phyloP scores from a whole-genome alignment of 1,140 invertebrate species.

The Uloborus diversus region DNA sequence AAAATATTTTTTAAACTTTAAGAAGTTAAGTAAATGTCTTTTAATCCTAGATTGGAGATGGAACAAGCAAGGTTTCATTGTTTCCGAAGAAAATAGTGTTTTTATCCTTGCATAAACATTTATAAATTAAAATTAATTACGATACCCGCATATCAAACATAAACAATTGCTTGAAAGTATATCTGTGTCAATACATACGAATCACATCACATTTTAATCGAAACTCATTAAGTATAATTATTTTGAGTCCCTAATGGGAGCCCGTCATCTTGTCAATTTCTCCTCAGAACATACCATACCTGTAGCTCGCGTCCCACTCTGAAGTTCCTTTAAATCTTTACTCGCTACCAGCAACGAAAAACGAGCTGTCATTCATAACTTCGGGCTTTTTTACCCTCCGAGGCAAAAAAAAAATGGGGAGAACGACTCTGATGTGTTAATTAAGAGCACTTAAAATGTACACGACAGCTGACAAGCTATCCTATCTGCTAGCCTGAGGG shows the following conservation, averaged over 20 bases:
- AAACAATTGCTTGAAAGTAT: no score
- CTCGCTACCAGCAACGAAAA: slow-evolving; percentile 1
- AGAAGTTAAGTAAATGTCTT: no score
- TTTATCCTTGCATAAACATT: no score
- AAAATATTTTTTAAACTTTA: no score
- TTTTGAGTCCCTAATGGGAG: not conserved
- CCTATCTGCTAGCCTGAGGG: slow-evolving; percentile 1
- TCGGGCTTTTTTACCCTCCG: slow-evolving; percentile 7
- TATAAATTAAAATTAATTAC: no score
- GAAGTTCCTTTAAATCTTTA: not conserved
- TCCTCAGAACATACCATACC: not conserved
- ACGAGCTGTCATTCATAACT: slow-evolving; percentile 19
- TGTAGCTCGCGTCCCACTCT: not conserved
- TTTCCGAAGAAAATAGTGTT: no score
- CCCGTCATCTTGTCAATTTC: not conserved
- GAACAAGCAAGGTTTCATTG: no score
- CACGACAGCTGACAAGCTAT: slow-evolving; percentile 37
- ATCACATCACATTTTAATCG: no score
- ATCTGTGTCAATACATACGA: no score
- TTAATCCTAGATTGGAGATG: no score
- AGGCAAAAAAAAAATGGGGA: slow-evolving; percentile 9
- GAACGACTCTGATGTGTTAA: slow-evolving; percentile 16
- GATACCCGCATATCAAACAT: no score
- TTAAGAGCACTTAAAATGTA: slow-evolving; percentile 45
- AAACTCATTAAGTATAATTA: no score